phyloP scores from a whole-genome alignment of 2,888 invertebrate species.

The Artemia sinica region DNA sequence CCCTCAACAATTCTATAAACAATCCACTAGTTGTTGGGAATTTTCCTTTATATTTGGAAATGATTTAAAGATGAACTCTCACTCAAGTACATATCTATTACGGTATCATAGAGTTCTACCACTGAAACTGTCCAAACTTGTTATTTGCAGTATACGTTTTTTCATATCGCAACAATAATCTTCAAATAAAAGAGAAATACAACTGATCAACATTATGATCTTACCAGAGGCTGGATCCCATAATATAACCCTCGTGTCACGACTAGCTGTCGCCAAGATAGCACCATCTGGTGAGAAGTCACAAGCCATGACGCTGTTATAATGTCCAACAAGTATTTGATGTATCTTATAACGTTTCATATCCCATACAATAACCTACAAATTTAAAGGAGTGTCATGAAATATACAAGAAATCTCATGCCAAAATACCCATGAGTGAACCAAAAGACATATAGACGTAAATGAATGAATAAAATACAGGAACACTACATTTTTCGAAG shows the following conservation, averaged over 20 bases:
- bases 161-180: neutral
- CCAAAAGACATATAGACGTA: too few relatives aligned
- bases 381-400: conserved; percentile 19
- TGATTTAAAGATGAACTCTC: too few relatives aligned
- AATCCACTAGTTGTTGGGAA: too few relatives aligned
- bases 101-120: too few relatives aligned
- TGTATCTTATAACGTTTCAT: conserved; percentile 28
- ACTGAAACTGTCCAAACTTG: too few relatives aligned
- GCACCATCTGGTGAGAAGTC: conserved; percentile 37
- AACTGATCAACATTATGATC: conserved; percentile 11
- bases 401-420: neutral
- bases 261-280: conserved; percentile 36
- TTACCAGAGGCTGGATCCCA: conserved; percentile 36
- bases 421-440: too few relatives aligned
- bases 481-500: too few relatives aligned
- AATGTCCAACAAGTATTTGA: conserved; percentile 33
- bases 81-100: too few relatives aligned
- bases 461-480: too few relatives aligned
- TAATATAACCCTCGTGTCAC: conserved; percentile 36
- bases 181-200: neutral
- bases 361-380: conserved; percentile 35
- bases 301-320: conserved; percentile 35
- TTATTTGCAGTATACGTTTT: too few relatives aligned
- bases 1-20: too few relatives aligned
- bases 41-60: too few relatives aligned